Percentiles rank a stretch among this genome's conserved stretches.
phyloP scores from a whole-genome alignment of 64 coral and sea anemone genomes.

The Stichodactyla mertensii region DNA sequence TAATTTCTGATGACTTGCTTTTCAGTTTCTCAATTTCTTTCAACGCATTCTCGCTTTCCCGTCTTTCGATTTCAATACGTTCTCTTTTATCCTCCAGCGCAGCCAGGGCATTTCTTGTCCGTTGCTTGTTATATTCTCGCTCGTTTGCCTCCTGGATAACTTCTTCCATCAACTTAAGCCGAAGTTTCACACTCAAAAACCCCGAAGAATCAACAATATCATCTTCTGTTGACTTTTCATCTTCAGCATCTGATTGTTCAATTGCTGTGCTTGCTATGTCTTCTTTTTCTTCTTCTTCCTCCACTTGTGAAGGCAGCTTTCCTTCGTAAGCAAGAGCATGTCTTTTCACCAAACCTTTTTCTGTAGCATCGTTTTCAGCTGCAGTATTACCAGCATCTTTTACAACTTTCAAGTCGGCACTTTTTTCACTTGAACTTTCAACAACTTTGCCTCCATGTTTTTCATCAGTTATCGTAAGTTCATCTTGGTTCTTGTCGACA shows the following conservation, averaged over 20 bases:
- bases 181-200: slow-evolving; percentile 36
- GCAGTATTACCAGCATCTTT: background rate
- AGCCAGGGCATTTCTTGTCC: slow-evolving; percentile 18
- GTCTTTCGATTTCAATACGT: slow-evolving; percentile 10
- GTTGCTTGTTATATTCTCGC: slow-evolving; percentile 20
- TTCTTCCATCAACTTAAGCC: slow-evolving; percentile 42
- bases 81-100: slow-evolving; percentile 18
- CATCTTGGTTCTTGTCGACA: background rate
- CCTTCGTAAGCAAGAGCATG: slow-evolving; percentile 29
- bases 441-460: background rate
- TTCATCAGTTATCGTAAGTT: background rate
- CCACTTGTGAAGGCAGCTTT: background rate
- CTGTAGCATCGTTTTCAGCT: slow-evolving; percentile 10
- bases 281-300: background rate
- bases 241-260: background rate
- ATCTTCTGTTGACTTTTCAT: background rate
- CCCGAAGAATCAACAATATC: slow-evolving; percentile 43
- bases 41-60: background rate
- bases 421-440: background rate
- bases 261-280: background rate
- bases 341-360: slow-evolving; percentile 41
- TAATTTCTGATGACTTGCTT: background rate
- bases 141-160: slow-evolving; percentile 31
- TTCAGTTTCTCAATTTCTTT: background rate
- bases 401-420: background rate